Conservation (phyloP, 2,113 vertebrate species). For the Aramus guarauna region DNA sequence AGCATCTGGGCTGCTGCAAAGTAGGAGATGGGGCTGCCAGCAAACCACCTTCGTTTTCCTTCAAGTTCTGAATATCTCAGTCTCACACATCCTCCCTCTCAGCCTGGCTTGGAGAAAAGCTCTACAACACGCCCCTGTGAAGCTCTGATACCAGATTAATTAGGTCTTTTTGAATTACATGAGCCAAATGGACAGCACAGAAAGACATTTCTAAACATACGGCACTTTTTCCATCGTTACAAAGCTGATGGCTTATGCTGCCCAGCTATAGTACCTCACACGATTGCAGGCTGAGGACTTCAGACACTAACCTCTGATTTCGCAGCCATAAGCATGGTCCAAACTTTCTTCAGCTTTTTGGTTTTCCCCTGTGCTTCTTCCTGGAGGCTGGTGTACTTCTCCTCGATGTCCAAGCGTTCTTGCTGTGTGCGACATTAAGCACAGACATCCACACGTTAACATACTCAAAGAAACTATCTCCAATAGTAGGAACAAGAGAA, state of each 20-base stretch:
- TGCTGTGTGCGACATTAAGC: slow-evolving; percentile 76
- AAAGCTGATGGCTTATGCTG: background rate
- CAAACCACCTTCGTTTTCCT: background rate
- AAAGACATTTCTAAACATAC: background rate
- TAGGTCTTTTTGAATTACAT: background rate
- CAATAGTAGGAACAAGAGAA: background rate
- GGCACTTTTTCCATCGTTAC: background rate
- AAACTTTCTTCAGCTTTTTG: slow-evolving; percentile 98
- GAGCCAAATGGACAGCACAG: background rate
- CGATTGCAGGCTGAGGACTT: background rate
- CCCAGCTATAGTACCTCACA: background rate
- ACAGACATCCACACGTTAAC: background rate
- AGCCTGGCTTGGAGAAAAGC: background rate
- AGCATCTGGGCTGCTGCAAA: background rate
- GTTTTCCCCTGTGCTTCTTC: slow-evolving; percentile 98
- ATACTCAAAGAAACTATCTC: background rate
- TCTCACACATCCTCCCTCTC: background rate
- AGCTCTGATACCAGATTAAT: background rate
- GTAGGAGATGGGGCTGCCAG: background rate
- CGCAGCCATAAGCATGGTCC: slow-evolving; percentile 99
- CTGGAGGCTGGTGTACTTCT: slow-evolving; percentile 97
- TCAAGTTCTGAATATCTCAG: background rate
- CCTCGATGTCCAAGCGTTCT: slow-evolving; percentile 97
- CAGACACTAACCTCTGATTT: slow-evolving; percentile 88
- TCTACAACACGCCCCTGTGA: background rate